Conservation (phyloP, 2,797 vertebrate species). For the Vireo griseus region DNA sequence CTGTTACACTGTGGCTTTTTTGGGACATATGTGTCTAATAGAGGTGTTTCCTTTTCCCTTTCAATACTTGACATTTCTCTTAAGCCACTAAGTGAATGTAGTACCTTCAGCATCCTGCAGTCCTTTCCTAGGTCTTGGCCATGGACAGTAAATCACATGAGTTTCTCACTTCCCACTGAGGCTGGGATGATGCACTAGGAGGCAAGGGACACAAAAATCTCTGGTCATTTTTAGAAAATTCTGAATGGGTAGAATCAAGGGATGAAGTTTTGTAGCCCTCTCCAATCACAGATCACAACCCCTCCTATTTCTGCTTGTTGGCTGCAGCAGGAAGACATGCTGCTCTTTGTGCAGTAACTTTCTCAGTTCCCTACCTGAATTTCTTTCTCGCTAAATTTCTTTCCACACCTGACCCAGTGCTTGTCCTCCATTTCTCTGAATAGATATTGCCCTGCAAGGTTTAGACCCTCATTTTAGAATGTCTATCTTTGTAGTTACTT, state of each 20-base stretch:
- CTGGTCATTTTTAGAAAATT: neutral
- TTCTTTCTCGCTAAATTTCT: neutral
- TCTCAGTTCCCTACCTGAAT: neutral
- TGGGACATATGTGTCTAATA: neutral
- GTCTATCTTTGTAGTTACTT: neutral
- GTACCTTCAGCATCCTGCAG: neutral
- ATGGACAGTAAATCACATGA: neutral
- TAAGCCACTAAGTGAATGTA: neutral
- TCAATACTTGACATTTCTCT: neutral
- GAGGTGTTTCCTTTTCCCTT: neutral
- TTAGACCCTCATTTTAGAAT: neutral
- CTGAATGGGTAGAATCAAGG: neutral
- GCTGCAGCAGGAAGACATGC: neutral
- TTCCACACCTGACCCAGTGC: neutral
- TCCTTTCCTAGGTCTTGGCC: neutral
- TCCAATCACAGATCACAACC: neutral
- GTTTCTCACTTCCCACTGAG: neutral
- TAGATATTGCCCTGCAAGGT: neutral
- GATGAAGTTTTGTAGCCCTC: neutral
- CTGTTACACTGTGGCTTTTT: neutral
- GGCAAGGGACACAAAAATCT: neutral
- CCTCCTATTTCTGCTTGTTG: neutral
- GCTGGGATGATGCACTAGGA: neutral
- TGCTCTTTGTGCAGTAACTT: neutral
- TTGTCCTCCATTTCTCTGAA: neutral